Base-by-base conservation (phyloP, 2,113 vertebrate species). In the Larimichthys crocea region DNA sequence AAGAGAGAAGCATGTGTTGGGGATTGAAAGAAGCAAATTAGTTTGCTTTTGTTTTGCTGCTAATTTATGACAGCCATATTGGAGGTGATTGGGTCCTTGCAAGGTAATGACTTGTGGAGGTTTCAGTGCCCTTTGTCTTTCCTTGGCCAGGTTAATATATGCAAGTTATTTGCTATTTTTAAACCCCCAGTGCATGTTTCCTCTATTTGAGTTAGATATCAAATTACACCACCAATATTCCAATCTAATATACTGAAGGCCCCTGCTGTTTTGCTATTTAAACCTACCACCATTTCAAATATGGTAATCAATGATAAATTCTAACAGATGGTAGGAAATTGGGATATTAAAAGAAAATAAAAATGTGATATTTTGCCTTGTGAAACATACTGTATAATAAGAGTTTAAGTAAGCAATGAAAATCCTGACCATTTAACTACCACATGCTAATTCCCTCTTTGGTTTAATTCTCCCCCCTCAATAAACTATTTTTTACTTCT, bases 21-120 rank as follows among this genome's bases (percentile, higher is more conserved):
- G 50, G 67, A 83, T 46, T 62, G 57, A 90, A 86, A 85, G 85
- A 82, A 67, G 79, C 69, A 92, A 93, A 92, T 91, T 81, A 91
- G 86, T 88, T 90, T 88, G 89, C 84, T 92, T 91, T 92, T 87
- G 91, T 93, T 94, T 93, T 80, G 89, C 40, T 75, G 77, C 72
- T 92, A 91, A 94, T 91, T 92, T 93, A 92, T 91, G 90, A 79
- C 74, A 62, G 86, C 84, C 79, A 86, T 87, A 78, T 76, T 85
- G 89, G 64, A 87, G 86, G 78, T 86, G 84, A 92, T 87, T 85
- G 76, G 82, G 84, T 85, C 83, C 78, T 80, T 69, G 80, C 74
- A 57, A 81, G 79, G 74, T 88, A 89, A 91, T 85, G 82, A 59
- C 42, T 72, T 67, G 80, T 67, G 55, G 74, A 80, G 70, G 81